phyloP scores from a whole-genome alignment of 2,113 vertebrate species.

The Lipotes vexillifer region DNA sequence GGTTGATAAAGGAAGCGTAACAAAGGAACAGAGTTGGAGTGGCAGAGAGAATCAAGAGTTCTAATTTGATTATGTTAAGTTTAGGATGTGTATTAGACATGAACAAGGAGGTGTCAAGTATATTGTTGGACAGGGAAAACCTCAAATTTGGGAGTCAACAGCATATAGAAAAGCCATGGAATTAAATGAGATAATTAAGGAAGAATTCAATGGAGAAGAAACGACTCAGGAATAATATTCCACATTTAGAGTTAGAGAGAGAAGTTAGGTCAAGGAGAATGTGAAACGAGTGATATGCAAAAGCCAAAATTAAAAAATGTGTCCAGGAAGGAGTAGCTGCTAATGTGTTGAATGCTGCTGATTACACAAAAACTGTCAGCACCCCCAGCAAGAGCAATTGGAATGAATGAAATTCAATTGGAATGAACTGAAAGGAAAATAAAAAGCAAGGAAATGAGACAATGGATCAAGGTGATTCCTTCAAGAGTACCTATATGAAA shows the following conservation, averaged over 20 bases:
- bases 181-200: not conserved
- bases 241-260: not conserved
- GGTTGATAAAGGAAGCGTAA: not conserved
- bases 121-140: not conserved
- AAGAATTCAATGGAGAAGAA: not conserved
- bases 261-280: not conserved
- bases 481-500: not conserved
- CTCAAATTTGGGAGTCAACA: not conserved
- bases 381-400: not conserved
- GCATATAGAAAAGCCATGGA: not conserved
- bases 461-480: not conserved
- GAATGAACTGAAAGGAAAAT: not conserved
- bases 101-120: not conserved
- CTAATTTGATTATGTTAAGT: not conserved
- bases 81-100: not conserved
- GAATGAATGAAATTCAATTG: not conserved
- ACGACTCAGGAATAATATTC: not conserved
- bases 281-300: not conserved
- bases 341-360: not conserved
- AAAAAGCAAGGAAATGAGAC: not conserved
- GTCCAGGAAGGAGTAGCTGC: not conserved
- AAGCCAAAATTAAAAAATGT: not conserved
- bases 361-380: not conserved
- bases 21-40: not conserved
- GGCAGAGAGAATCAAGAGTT: not conserved